Percentiles rank a stretch among this genome's conserved stretches.
Evolutionary conservation across 1,140 invertebrate species (phyloP).

Genomic region (Drosophila elegans): DNA sequence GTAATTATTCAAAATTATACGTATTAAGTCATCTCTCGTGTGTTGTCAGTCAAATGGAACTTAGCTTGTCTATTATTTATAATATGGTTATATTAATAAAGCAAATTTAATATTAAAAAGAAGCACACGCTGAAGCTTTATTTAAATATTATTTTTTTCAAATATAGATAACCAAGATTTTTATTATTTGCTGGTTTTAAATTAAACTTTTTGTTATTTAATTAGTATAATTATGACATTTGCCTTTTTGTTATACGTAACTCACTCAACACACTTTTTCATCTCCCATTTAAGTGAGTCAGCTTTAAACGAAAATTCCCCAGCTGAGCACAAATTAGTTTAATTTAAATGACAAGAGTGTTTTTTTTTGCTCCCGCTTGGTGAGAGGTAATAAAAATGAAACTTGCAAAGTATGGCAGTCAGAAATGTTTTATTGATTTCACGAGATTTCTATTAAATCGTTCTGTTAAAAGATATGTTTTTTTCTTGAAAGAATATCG

Average conservation of each 20-base stretch:
- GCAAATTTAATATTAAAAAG: no score
- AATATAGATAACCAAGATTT: no score
- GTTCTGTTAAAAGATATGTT: no score
- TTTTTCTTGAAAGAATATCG: no score
- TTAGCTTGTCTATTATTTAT: neutral
- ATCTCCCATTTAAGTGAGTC: neutral
- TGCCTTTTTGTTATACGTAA: neutral
- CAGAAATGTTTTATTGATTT: constrained; percentile 3
- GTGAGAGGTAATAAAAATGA: neutral
- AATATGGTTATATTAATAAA: no score
- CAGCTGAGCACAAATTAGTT: neutral
- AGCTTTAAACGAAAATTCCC: neutral
- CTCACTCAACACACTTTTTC: no score
- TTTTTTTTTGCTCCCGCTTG: neutral
- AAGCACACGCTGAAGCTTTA: no score
- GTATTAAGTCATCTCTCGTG: constrained; percentile 3
- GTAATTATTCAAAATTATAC: constrained; percentile 11
- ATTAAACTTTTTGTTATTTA: neutral
- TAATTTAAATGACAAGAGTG: neutral
- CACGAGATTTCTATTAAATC: no score
- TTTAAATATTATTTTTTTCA: no score
- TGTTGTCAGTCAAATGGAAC: neutral
- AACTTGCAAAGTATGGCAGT: neutral
- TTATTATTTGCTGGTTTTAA: neutral
- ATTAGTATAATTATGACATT: neutral